Percentiles rank a stretch among this genome's conserved stretches.
Evolutionary conservation across 2,797 vertebrate species (phyloP).

Genomic region (Mergus octosetaceus): DNA sequence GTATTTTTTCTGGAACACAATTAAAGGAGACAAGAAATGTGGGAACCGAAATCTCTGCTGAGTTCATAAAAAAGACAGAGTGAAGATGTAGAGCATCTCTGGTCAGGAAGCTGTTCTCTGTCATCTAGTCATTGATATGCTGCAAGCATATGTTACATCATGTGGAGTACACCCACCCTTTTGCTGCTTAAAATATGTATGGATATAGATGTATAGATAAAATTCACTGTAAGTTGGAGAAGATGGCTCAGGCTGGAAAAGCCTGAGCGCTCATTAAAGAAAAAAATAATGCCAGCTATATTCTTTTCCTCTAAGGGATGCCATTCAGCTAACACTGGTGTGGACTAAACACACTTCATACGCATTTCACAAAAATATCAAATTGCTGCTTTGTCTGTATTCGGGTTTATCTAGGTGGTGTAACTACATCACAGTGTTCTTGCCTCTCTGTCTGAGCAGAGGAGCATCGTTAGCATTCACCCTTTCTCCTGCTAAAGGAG

Average conservation of each 20-base stretch:
- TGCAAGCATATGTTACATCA: not conserved
- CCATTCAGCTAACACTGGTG: not conserved
- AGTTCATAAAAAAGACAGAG: not conserved
- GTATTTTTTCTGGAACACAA: not conserved
- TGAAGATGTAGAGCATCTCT: not conserved
- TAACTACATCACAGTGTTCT: not conserved
- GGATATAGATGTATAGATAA: not conserved
- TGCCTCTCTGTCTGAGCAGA: constrained; percentile 16
- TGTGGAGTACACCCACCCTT: not conserved
- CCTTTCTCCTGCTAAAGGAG: constrained; percentile 34
- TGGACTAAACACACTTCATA: not conserved
- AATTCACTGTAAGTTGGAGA: not conserved
- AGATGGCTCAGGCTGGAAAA: not conserved
- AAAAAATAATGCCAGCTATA: not conserved
- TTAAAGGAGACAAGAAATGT: not conserved
- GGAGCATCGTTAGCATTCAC: constrained; percentile 56
- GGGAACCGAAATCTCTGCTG: not conserved
- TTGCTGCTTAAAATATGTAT: not conserved
- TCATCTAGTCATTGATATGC: not conserved
- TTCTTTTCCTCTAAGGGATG: not conserved
- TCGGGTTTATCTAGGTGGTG: not conserved
- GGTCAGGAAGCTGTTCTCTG: not conserved
- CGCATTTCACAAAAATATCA: constrained; percentile 34
- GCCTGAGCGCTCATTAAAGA: not conserved
- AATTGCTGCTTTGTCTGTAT: not conserved